Conservation (phyloP, 2,113 vertebrate genomes). For the Colossoma macropomum region DNA sequence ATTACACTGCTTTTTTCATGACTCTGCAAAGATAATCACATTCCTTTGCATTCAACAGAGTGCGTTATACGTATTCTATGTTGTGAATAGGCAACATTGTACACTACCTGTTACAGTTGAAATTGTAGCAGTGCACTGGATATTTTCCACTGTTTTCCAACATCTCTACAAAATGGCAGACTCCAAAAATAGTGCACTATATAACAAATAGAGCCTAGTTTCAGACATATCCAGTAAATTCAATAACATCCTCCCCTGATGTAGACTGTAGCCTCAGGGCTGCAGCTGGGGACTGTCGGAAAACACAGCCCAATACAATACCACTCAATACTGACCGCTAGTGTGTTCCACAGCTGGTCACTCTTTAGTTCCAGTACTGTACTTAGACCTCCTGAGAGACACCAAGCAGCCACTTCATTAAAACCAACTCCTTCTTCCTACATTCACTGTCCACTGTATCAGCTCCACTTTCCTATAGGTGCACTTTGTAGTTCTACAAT, state of each 20-base stretch:
- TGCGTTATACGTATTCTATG: too few species aligned
- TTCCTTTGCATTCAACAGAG: too few species aligned
- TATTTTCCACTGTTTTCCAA: neutral
- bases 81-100: neutral
- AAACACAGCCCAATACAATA: conserved; percentile 29
- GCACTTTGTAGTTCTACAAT: too few species aligned
- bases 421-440: too few species aligned
- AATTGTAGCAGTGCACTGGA: neutral
- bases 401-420: too few species aligned
- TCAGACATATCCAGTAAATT: conserved; percentile 43
- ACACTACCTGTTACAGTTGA: neutral
- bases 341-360: conserved; percentile 61
- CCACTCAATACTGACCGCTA: conserved; percentile 55
- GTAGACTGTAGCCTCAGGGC: conserved; percentile 21
- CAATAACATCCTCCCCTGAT: conserved; percentile 59
- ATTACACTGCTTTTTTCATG: too few species aligned
- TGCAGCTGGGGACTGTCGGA: conserved; percentile 55
- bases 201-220: neutral
- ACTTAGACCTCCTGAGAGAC: neutral
- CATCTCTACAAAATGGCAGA: neutral
- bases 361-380: conserved; percentile 27
- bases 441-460: too few species aligned
- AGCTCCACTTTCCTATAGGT: too few species aligned
- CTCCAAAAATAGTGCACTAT: neutral
- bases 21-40: too few species aligned